Evolutionary conservation across 2,888 invertebrate genomes (phyloP), one percentile per base, ranked within the genome.

Genomic region (Cryptophagus acutangulus): DNA sequence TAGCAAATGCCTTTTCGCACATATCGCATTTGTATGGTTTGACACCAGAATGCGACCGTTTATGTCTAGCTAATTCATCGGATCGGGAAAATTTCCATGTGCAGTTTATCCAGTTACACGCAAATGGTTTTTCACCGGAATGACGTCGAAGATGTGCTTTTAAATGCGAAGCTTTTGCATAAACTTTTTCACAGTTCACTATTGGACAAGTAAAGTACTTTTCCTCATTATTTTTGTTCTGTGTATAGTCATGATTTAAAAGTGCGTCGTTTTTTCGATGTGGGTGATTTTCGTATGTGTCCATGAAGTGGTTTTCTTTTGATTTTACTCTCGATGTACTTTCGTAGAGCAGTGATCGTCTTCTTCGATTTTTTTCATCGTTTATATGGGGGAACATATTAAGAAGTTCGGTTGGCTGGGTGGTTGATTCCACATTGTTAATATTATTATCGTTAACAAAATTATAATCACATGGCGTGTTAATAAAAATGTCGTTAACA

Each of bases 11-110:
- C 69, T 95, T 94, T 34, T 82, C 78, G 67, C 95, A 96, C 56
- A 88, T 78, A 41, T 78, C 76, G 68, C 95, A 96, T 42, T 84
- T 79, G 69, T 95, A 95, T 0, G 95, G 95, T 67, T 94, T 94
- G 46, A 92, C 79, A 0, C 95, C 95, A 0, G 92, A 92, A 70
- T 95, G 95, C n/a, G 92, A 93, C 48, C 95, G 78, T 38, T 87
- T 81, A 66, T 95, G 95, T 13, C 95, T 77, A 2, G 93, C 90
- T 49, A 95, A 71, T 69, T 95, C 95, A 66, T 95, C 95, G 0
- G 94, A 94, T 41, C 95, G 77, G 12, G 93, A 93, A 72, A 95
- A 95, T 53, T 86, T 78, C 94, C 94, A 95, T 18, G 81, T 80
- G 67, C 94, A 95, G 29, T 84, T 87, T 2, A 60, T 56, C 77